A percentile compares a stretch with the other conserved stretches of the same genome.
phyloP scores from a whole-genome alignment of 1,140 invertebrate genomes.

The Schlechtendalia chinensis region DNA sequence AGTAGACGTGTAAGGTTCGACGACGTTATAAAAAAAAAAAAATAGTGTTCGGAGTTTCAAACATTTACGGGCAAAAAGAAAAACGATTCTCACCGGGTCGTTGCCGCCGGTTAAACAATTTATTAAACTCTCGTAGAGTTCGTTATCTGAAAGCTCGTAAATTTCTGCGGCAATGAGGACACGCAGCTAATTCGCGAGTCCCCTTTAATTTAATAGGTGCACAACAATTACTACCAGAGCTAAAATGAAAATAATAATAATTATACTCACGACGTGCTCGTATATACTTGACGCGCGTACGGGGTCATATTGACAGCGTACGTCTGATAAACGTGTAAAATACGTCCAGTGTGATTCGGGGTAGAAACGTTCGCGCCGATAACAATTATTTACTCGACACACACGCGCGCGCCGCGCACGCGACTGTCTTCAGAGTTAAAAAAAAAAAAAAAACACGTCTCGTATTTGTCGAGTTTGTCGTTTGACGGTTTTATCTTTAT shows the following conservation, averaged over 20 bases:
- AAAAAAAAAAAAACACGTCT: too few species aligned
- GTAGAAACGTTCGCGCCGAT: neutral
- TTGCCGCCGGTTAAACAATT: neutral
- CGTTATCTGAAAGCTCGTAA: slow-evolving; percentile 18
- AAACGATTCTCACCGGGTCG: neutral
- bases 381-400: neutral
- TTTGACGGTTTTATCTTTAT: too few species aligned
- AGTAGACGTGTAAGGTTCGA: too few species aligned
- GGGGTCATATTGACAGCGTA: neutral
- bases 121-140: neutral
- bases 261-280: too few species aligned
- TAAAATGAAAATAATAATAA: neutral
- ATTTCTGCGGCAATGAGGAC: neutral
- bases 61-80: neutral
- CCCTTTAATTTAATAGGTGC: neutral
- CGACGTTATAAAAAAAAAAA: neutral
- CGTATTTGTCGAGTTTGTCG: too few species aligned
- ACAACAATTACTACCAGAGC: neutral
- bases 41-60: neutral
- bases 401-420: too few species aligned
- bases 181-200: neutral
- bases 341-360: neutral
- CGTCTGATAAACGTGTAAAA: slow-evolving; percentile 5
- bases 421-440: too few species aligned
- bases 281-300: neutral